Evolutionary conservation across 2,888 invertebrate genomes (phyloP), one percentile per base, ranked within the genome.

Genomic region (Leptarthrus brevirostris): DNA sequence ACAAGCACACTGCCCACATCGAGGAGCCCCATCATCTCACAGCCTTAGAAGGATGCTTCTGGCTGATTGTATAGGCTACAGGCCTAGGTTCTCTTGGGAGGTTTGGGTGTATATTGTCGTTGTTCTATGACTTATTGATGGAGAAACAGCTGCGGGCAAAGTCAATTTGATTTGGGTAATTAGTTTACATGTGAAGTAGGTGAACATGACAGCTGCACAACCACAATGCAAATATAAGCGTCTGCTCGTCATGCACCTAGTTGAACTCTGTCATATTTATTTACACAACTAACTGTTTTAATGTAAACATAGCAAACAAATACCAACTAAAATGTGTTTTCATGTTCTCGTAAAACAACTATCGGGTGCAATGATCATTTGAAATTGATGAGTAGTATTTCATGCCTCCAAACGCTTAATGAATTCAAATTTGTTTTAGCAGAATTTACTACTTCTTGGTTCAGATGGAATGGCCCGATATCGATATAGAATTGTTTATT

Each of bases 121-220:
- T 36, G 61, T 36, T 8, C 61, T 34, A 30, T 61, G 40, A 61
- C 61, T 61, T 61, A 61, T 61, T 40, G 61, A 61, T 36, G 22
- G 40, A 61, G 22, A 14, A 61, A 36, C 36, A 36, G 36, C 61
- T 34, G 18, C 34, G n/a, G 61, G 61, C 40, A 40, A 61, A 61
- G 61, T 61, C 36, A 61, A 61, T 61, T 61, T 40, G 61, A 61
- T 61, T 40, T 36, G 61, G 36, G n/a, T 61, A 61, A 61, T 61
- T 61, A 61, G 40, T 34, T 36, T 16, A 22, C 61, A 56, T 61
- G 14, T 16, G 20, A 36, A 61, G 61, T 3, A 14, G n/a, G 36
- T 36, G 61, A 22, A 40, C 40, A 20, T 30, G 30, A 58, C 58
- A 58, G 34, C 30, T 34, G 30, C 20, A 34, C n/a, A 22, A 30